These are phyloP conservation scores for Eudorcas thomsonii DNA, from an alignment of 2,113 vertebrate species.

Conservation along the genomic window DNA sequence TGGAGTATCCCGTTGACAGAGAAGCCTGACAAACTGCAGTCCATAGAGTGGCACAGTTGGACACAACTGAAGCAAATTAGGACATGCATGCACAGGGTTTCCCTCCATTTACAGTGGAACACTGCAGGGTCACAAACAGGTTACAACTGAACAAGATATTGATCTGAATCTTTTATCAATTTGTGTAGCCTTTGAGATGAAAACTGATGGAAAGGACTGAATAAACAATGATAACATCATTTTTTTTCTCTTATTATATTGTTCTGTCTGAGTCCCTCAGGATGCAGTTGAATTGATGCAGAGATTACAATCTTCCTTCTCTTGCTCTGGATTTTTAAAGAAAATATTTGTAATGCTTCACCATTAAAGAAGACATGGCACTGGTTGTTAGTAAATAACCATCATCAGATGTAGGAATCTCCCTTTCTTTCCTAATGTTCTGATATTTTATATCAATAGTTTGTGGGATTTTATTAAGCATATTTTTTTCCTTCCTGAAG, in stretches of 20 bases:
- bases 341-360: not conserved
- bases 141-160: not conserved
- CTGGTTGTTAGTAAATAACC: not conserved
- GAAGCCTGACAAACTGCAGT: not conserved
- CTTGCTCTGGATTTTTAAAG: not conserved
- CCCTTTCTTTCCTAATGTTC: not conserved
- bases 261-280: not conserved
- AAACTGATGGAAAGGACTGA: not conserved
- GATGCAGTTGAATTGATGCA: not conserved
- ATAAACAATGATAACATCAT: not conserved
- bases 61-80: not conserved
- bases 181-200: not conserved
- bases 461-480: not conserved
- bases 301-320: not conserved
- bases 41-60: not conserved
- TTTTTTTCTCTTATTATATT: not conserved
- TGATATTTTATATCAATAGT: not conserved
- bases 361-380: not conserved
- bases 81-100: not conserved
- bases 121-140: not conserved
- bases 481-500: not conserved
- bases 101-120: not conserved
- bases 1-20: not conserved
- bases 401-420: not conserved
- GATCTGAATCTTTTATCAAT: not conserved